These are phyloP conservation scores for Nasonia giraulti DNA, from an alignment of 1,140 invertebrate genomes.

Conservation along the genomic window DNA sequence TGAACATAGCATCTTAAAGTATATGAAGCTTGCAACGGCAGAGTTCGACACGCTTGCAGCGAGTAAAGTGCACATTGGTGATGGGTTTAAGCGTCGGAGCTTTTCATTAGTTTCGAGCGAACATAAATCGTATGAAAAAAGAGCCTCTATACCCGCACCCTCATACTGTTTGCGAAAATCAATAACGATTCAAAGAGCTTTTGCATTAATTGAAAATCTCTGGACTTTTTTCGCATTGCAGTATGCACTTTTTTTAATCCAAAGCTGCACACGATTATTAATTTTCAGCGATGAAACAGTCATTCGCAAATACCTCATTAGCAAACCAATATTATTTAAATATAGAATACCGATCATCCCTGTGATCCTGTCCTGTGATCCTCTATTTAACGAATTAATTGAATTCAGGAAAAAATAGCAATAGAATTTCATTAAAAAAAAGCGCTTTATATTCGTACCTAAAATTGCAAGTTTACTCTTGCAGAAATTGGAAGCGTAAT, in stretches of 20 bases:
- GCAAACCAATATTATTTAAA: background rate
- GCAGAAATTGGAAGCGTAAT: background rate
- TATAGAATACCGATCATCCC: too few relatives aligned
- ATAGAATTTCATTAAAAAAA: too few relatives aligned
- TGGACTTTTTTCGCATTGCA: too few relatives aligned
- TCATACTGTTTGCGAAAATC: background rate
- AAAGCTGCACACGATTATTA: background rate
- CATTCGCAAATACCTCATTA: background rate
- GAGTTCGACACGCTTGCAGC: background rate
- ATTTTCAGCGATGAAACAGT: background rate
- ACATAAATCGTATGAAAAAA: background rate
- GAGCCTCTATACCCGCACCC: background rate
- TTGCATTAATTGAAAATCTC: background rate
- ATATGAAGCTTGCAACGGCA: background rate
- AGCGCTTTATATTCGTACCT: too few relatives aligned
- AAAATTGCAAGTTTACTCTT: background rate
- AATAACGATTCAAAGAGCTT: background rate
- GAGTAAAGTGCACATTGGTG: background rate
- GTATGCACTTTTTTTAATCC: background rate
- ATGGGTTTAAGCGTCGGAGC: background rate
- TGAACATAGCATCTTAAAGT: background rate
- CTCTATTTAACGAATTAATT: background rate
- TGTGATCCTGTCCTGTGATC: too few relatives aligned
- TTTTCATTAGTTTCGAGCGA: background rate
- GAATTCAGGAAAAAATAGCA: too few relatives aligned